Percentiles rank a stretch among this genome's conserved stretches.
phyloP scores from a whole-genome alignment of 2,888 invertebrate species.

The Stenodera caucasica region DNA sequence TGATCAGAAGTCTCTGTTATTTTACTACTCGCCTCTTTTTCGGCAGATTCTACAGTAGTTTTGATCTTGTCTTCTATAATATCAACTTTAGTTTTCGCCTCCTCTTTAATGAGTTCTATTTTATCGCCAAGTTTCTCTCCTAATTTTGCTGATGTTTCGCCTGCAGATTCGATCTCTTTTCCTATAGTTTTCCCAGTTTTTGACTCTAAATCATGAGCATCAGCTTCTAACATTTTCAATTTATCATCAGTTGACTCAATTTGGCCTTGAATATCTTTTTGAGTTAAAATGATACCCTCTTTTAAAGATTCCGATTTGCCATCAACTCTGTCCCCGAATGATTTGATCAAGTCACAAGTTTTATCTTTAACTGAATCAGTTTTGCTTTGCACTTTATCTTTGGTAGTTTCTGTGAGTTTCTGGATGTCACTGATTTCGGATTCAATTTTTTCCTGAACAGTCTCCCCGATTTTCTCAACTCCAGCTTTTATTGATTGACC shows the following conservation, averaged over 20 bases:
- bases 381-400: not conserved
- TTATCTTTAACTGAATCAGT: not conserved
- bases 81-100: conserved; percentile 5
- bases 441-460: not conserved
- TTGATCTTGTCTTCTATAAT: no score
- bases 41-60: not conserved
- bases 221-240: no score
- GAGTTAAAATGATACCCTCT: no score
- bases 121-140: not conserved
- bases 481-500: no score
- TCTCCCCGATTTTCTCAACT: not conserved
- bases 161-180: no score
- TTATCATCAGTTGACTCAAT: no score
- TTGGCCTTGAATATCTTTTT: no score
- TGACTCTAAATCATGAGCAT: no score
- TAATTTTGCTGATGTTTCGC: no score
- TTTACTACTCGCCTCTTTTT: not conserved
- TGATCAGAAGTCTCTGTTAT: no score
- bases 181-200: no score
- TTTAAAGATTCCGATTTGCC: no score
- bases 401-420: not conserved
- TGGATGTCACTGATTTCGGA: not conserved
- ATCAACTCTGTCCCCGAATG: not conserved
- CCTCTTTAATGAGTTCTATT: not conserved
- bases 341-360: not conserved